Conservation (phyloP, 2,888 invertebrate species). For the Eupithecia vulgata region DNA sequence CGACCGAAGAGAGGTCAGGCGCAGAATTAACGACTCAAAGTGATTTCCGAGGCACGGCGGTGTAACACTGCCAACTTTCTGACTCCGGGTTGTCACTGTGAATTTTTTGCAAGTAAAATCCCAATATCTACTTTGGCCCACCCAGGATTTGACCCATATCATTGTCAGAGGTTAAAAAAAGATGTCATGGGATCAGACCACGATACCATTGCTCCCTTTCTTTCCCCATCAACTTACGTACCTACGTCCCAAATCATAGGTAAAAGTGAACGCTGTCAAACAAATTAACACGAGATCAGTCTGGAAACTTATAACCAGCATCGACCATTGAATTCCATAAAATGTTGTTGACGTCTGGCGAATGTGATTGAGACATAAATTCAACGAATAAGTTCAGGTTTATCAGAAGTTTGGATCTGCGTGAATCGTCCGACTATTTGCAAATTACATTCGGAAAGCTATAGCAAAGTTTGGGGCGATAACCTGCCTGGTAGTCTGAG, state of each 20-base stretch:
- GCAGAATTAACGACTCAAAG: too few relatives aligned
- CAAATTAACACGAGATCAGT: constrained; percentile 29
- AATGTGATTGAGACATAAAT: constrained; percentile 36
- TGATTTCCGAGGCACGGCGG: too few relatives aligned
- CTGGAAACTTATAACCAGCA: constrained; percentile 31
- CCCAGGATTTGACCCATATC: too few relatives aligned
- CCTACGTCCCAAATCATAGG: background rate
- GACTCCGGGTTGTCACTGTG: too few relatives aligned
- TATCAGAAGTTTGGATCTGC: constrained; percentile 29
- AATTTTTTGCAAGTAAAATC: too few relatives aligned
- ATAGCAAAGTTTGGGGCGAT: constrained; percentile 16
- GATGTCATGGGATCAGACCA: too few relatives aligned
- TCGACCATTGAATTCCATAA: constrained; percentile 29
- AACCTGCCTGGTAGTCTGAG: constrained; percentile 9
- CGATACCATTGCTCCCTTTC: too few relatives aligned
- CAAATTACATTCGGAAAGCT: constrained; percentile 27
- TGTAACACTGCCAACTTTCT: too few relatives aligned
- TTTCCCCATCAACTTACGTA: too few relatives aligned
- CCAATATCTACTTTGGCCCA: too few relatives aligned
- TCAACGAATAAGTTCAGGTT: constrained; percentile 28
- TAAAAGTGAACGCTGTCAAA: constrained; percentile 3
- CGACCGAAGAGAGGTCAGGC: too few relatives aligned
- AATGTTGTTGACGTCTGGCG: constrained; percentile 51
- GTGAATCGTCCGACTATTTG: constrained; percentile 28
- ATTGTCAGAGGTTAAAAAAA: too few relatives aligned